phyloP scores from a whole-genome alignment of 1,140 invertebrate species.

The Eriosoma lanigerum region DNA sequence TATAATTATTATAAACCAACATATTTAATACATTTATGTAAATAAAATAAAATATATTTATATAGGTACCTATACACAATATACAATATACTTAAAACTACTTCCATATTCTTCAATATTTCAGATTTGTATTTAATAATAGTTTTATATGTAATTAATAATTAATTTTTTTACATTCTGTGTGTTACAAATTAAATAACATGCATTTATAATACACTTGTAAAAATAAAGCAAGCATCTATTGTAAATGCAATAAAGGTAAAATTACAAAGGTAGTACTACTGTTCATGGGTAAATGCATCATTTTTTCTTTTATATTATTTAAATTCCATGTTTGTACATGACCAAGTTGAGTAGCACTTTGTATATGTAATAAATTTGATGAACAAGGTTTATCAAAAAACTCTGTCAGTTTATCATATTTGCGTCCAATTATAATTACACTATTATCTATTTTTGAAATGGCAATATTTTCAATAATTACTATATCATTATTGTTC shows the following conservation, averaged over 20 bases:
- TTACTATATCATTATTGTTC: neutral
- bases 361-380: neutral
- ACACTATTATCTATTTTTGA: neutral
- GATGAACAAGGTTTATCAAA: constrained; percentile 6
- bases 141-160: no score
- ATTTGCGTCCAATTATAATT: neutral
- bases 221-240: neutral
- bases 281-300: neutral
- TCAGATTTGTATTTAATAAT: no score
- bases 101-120: no score
- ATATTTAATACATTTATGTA: no score
- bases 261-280: neutral
- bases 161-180: no score
- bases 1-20: no score
- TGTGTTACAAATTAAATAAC: no score
- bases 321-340: neutral
- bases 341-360: neutral
- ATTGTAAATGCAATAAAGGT: neutral
- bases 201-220: neutral
- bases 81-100: no score
- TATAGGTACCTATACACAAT: no score
- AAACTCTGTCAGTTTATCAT: neutral
- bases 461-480: neutral
- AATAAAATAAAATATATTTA: no score
- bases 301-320: neutral